Conservation (phyloP, 2,888 invertebrate genomes). For the Syrphus vitripennis region DNA sequence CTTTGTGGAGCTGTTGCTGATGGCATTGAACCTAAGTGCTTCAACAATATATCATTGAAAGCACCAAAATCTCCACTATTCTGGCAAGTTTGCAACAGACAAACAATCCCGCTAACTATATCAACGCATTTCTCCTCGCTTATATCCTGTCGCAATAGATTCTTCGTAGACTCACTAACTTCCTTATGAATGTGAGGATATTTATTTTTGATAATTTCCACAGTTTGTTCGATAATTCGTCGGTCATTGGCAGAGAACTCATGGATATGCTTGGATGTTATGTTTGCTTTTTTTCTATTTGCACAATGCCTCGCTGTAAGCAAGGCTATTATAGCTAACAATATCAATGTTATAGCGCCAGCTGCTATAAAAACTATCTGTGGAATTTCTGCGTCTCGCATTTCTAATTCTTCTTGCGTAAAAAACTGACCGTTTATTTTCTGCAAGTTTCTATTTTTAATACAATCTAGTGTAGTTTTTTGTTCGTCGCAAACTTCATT, state of each 20-base stretch:
- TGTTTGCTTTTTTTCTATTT: constrained; percentile 13
- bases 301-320: constrained; percentile 61
- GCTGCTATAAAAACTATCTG: constrained; percentile 70
- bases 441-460: constrained; percentile 74
- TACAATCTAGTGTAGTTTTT: constrained; percentile 76
- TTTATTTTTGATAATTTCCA: constrained; percentile 75
- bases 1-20: constrained; percentile 73
- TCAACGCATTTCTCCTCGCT: constrained; percentile 76
- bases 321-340: constrained; percentile 63
- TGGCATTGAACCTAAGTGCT: constrained; percentile 75
- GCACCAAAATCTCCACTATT: constrained; percentile 75
- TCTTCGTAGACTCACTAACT: constrained; percentile 74
- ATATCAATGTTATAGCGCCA: constrained; percentile 47
- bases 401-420: constrained; percentile 75
- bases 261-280: constrained; percentile 70
- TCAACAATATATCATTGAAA: constrained; percentile 76
- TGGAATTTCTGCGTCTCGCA: constrained; percentile 65
- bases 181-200: constrained; percentile 76
- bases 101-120: constrained; percentile 75
- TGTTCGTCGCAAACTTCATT: constrained; percentile 77
- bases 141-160: constrained; percentile 73
- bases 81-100: constrained; percentile 74
- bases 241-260: constrained; percentile 76
- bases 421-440: constrained; percentile 76
- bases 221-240: constrained; percentile 75